Base-by-base conservation (phyloP, 2,797 vertebrate species). In the Telmatherina bonti region DNA sequence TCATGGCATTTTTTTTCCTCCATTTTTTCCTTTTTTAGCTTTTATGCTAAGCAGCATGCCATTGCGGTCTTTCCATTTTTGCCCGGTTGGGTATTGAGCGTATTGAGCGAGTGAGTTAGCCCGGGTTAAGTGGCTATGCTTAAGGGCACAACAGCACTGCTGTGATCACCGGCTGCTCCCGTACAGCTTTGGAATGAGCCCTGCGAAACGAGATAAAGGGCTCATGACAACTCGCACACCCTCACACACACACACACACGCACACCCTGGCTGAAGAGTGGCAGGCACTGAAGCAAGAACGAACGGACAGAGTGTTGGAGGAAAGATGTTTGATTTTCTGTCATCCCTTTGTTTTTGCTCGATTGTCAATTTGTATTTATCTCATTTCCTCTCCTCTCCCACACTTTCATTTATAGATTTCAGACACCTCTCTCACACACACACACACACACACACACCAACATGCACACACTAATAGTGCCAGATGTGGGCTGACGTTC, bases 71-170 rank as follows among this genome's bases (percentile, higher is more conserved):
- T 83, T 85, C 81, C 73, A 70, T 88, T 89, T 92, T 88, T 88
- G 87, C 85, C 88, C 85, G 74, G 87, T 85, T 86, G 89, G 85
- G 83, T 91, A 91, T 91, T 88, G 91, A 91, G 83, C 85, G 76
- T 85, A 89, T 86, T 90, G 90, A 91, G 85, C 90, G 85, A 91
- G 88, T 81, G 86, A 90, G 89, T 90, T 91, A 91, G 90, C 72
- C 88, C 45, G 85, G 91, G 92, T 93, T 92, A 92, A 93, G 91
- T 92, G 90, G 88, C 90, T 88, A 85, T 81, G 91, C 90, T 92
- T 91, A 87, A 88, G 90, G 88, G 91, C 90, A 91, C 88, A 88
- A 88, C 88, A 84, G 82, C 74, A 85, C 90, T 67, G 86, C 85
- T 75, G 92, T 74, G 85, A 91, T 88, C 86, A 72, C 82, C 80